A percentile compares a stretch with the other conserved stretches of the same genome.
These are phyloP conservation scores for Drosophila vallismaia DNA, from an alignment of 2,888 invertebrate species.

Conservation along the genomic window DNA sequence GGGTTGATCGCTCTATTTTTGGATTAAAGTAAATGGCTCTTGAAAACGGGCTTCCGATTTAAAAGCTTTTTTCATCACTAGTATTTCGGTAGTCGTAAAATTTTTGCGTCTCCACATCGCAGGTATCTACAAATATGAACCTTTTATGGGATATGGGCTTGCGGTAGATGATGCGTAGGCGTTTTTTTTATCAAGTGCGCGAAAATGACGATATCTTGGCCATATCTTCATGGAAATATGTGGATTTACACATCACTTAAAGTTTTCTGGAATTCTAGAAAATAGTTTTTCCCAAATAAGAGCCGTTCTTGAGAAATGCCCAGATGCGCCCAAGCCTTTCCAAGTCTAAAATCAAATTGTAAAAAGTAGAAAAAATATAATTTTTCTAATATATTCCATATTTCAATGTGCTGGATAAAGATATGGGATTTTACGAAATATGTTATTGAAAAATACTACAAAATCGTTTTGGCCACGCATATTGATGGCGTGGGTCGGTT, in stretches of 20 bases:
- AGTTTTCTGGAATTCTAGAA: constrained; percentile 84
- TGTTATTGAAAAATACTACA: too few relatives aligned
- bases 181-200: constrained; percentile 97
- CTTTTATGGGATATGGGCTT: constrained; percentile 96
- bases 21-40: constrained; percentile 93
- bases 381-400: too few relatives aligned
- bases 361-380: constrained; percentile 56
- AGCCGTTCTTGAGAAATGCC: constrained; percentile 84
- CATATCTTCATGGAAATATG: constrained; percentile 88
- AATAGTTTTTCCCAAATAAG: constrained; percentile 89
- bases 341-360: constrained; percentile 85
- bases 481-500: too few relatives aligned
- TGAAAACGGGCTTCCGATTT: constrained; percentile 90
- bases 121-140: constrained; percentile 93
- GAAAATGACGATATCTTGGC: constrained; percentile 89
- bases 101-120: constrained; percentile 94
- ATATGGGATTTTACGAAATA: too few relatives aligned
- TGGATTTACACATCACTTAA: constrained; percentile 86
- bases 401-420: too few relatives aligned
- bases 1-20: constrained; percentile 96
- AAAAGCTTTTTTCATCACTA: constrained; percentile 89
- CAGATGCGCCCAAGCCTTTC: constrained; percentile 33
- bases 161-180: constrained; percentile 94
- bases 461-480: too few relatives aligned
- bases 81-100: constrained; percentile 90